phyloP scores from a whole-genome alignment of 2,113 vertebrate genomes.

The Piaya cayana region DNA sequence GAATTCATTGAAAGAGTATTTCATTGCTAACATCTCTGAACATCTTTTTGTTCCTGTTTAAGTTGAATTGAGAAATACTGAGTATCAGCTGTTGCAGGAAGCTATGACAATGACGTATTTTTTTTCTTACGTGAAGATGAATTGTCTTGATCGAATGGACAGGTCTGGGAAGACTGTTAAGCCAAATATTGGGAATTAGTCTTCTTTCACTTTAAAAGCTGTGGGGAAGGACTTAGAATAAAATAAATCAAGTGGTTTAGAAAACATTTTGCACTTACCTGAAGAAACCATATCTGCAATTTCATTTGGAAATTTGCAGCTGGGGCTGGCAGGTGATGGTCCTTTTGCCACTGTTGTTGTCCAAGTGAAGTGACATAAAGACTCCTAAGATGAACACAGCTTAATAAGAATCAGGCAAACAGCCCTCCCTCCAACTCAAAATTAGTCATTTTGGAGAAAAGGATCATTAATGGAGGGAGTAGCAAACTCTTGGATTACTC shows the following conservation, averaged over 20 bases:
- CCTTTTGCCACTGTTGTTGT: not conserved
- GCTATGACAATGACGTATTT: not conserved
- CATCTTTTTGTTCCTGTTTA: not conserved
- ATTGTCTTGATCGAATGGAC: not conserved
- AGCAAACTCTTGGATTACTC: not conserved
- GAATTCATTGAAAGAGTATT: not conserved
- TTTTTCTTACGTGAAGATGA: not conserved
- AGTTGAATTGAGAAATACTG: not conserved
- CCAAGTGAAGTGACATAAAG: fast-evolving
- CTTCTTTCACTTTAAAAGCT: not conserved
- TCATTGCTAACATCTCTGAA: not conserved
- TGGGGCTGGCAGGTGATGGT: not conserved
- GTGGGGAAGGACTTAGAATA: not conserved
- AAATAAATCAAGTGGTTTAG: not conserved
- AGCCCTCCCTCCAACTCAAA: not conserved
- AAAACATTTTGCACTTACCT: not conserved
- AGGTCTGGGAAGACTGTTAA: not conserved
- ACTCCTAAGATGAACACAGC: not conserved
- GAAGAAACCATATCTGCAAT: not conserved
- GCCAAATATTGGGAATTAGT: not conserved
- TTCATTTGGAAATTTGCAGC: not conserved
- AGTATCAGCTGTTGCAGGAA: not conserved
- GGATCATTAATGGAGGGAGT: not conserved
- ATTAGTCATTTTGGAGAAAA: not conserved
- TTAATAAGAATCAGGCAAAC: not conserved